A percentile compares a stretch with the other conserved stretches of the same genome.
These are phyloP conservation scores for Nomada flava DNA, from an alignment of 2,888 invertebrate species.

Conservation along the genomic window DNA sequence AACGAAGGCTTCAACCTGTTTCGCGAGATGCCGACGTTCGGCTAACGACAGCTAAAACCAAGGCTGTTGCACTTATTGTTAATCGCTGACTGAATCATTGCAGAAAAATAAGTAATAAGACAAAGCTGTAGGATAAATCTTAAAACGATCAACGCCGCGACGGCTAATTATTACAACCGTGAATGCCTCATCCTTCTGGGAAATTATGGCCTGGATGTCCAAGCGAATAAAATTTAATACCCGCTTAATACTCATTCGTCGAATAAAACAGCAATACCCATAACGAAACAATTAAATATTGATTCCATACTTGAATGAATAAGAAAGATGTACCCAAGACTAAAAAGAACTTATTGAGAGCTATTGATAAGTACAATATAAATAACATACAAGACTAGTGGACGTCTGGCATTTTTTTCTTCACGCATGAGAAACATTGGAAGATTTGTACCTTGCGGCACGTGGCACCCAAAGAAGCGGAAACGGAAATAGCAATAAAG, in stretches of 20 bases:
- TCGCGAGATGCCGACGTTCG: neutral
- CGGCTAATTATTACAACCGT: neutral
- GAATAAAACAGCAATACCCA: too few species aligned
- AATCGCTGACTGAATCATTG: neutral
- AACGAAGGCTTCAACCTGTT: neutral
- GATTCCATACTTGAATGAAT: too few species aligned
- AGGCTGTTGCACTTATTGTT: neutral
- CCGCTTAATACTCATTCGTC: too few species aligned
- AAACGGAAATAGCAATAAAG: slow-evolving; percentile 59
- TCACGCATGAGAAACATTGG: too few species aligned
- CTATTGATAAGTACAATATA: too few species aligned
- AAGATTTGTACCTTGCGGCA: slow-evolving; percentile 27
- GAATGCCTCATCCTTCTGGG: neutral
- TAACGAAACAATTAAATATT: too few species aligned
- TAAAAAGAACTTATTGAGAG: too few species aligned
- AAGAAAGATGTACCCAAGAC: too few species aligned
- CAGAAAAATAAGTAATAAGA: neutral
- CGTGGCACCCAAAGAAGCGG: slow-evolving; percentile 48
- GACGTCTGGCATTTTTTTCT: neutral
- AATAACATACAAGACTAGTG: too few species aligned
- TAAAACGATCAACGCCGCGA: neutral
- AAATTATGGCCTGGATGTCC: too few species aligned
- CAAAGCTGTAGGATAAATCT: neutral
- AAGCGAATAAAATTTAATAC: too few species aligned
- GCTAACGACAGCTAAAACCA: neutral